Conservation (phyloP, 2,888 invertebrate genomes). For the Stramonita haemastoma region DNA sequence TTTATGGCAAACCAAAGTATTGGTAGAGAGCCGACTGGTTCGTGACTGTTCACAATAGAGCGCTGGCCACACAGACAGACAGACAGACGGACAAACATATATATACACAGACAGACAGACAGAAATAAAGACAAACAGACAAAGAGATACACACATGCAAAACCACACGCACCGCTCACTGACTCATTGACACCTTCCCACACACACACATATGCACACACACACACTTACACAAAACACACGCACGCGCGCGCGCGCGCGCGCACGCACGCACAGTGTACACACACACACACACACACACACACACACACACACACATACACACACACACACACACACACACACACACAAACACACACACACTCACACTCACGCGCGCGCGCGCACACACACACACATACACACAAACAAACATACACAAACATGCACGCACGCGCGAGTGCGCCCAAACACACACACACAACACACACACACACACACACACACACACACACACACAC, state of each 20-base stretch:
- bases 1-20: no score
- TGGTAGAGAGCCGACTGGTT: no score
- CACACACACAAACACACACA: not conserved
- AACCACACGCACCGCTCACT: no score
- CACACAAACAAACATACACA: not conserved
- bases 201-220: not conserved
- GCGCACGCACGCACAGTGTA: not conserved
- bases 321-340: not conserved
- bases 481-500: no score
- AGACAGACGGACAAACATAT: not conserved
- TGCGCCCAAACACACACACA: no score
- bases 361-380: not conserved
- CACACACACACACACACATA: not conserved
- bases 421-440: not conserved
- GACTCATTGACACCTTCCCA: no score
- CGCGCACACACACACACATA: not conserved
- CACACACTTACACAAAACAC: not conserved
- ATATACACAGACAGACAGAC: not conserved
- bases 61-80: not conserved
- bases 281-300: constrained; percentile 15
- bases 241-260: not conserved
- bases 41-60: no score
- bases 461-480: no score
- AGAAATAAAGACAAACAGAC: not conserved
- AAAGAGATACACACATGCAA: not conserved